Percentiles rank a stretch among this genome's conserved stretches.
These are phyloP conservation scores for Epistrophella euchroma DNA, from an alignment of 2,888 invertebrate species.

Conservation along the genomic window DNA sequence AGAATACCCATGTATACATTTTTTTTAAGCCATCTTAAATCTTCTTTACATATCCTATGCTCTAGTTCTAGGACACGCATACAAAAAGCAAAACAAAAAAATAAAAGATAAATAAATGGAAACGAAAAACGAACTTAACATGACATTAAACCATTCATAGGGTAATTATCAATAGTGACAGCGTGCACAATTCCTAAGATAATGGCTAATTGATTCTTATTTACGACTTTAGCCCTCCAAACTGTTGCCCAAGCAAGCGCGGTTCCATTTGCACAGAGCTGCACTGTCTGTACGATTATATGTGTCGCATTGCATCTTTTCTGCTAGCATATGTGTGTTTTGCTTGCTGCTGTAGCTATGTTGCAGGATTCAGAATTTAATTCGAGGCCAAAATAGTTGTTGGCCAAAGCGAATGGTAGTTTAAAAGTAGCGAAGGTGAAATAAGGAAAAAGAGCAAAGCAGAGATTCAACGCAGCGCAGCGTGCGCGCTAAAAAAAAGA, in stretches of 20 bases:
- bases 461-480: constrained; percentile 32
- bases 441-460: constrained; percentile 16
- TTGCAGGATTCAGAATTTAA: constrained; percentile 36
- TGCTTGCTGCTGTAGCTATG: background rate
- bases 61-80: constrained; percentile 32
- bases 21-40: constrained; percentile 46
- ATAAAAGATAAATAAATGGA: constrained; percentile 14
- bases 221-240: constrained; percentile 75
- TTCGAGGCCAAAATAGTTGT: constrained; percentile 48
- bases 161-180: constrained; percentile 78
- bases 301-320: constrained; percentile 62
- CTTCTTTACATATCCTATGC: constrained; percentile 6
- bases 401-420: constrained; percentile 13
- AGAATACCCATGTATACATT: constrained; percentile 27
- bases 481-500: constrained; percentile 37
- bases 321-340: background rate
- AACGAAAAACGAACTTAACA: constrained; percentile 54
- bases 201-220: constrained; percentile 79
- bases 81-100: background rate
- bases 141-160: constrained; percentile 78
- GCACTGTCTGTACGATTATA: constrained; percentile 39
- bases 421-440: constrained; percentile 35
- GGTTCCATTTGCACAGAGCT: constrained; percentile 50
- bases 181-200: constrained; percentile 78
- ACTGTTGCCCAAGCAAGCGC: constrained; percentile 50